These are phyloP conservation scores for Podiceps cristatus DNA, from an alignment of 2,113 vertebrate genomes.

Conservation along the genomic window DNA sequence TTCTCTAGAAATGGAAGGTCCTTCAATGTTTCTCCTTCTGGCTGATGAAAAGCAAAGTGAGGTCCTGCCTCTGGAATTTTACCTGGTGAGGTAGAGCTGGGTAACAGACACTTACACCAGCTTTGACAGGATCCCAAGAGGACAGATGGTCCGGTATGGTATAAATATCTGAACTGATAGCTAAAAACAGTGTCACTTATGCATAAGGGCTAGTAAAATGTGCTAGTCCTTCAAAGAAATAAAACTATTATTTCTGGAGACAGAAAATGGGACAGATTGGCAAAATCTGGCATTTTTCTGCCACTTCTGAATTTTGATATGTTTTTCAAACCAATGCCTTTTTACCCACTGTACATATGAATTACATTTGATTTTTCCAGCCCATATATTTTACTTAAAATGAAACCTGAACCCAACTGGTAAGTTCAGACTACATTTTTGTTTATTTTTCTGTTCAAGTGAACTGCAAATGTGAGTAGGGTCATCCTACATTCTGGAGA, in stretches of 20 bases:
- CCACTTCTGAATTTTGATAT: not conserved
- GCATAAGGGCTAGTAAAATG: not conserved
- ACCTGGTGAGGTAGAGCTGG: not conserved
- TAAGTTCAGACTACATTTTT: not conserved
- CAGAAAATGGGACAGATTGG: not conserved
- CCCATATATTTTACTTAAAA: not conserved
- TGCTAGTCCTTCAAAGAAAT: not conserved
- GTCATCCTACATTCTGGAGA: not conserved
- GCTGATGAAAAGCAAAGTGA: not conserved
- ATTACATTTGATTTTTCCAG: not conserved
- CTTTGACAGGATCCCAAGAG: not conserved
- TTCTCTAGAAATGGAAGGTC: not conserved
- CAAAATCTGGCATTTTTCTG: not conserved
- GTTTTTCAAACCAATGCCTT: not conserved
- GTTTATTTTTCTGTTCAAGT: not conserved
- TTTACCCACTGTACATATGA: not conserved
- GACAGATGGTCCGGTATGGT: not conserved
- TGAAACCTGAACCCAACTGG: not conserved
- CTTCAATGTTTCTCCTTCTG: not conserved
- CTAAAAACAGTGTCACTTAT: not conserved
- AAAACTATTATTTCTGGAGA: not conserved
- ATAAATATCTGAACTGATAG: not conserved
- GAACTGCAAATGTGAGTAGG: not conserved
- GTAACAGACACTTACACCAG: not conserved
- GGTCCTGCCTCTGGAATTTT: not conserved